Base-by-base conservation (phyloP, 2,888 invertebrate genomes). In the Selenia dentaria region DNA sequence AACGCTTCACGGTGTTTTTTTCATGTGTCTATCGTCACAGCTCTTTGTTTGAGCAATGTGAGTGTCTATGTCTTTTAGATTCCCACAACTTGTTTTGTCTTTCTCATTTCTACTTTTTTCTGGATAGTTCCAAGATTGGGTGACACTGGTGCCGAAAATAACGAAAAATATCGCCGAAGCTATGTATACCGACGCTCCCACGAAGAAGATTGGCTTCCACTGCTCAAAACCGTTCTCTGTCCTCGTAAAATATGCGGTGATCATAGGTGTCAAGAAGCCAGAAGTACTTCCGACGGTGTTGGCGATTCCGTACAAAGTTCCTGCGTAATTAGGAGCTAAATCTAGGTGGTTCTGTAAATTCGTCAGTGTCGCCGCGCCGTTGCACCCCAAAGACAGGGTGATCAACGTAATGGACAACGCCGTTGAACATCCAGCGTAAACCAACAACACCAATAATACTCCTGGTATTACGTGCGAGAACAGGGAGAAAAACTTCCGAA, bases 321-420 rank as follows among this genome's bases (percentile, higher is more conserved):
- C 96, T 0, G 96, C 96, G 70, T 92, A 96, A 67, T 95, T 95
- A 0, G 95, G 95, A 0, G 96, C 94, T 39, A 96, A 80, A 74
- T 96, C 96, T 74, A 96, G 96, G 45, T 94, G 91, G 54, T 93
- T 93, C 65, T 93, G 92, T 52, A 93, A 77, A 67, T 93, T 93
- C 0, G 93, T 92, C 42, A 92, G 70, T 0, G 93, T 93, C 0
- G 93, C 93, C 2, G 93, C 92, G 0, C 93, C 93, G 51, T 93
- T 93, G 62, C 93, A 92, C 11, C 94, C 94, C 75, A 95, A 85
- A 0, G 94, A 94, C 58, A 94, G 69, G 0, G 94, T 94, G 52
- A 95, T 92, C 28, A 95, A 80, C 1, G 92, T 78, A 6, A 94
- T 93, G 22, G 94, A 93, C 40, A 93, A 73, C 1, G 86, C 88